Conservation (phyloP, 2,888 invertebrate species). For the Tribolium freemani region DNA sequence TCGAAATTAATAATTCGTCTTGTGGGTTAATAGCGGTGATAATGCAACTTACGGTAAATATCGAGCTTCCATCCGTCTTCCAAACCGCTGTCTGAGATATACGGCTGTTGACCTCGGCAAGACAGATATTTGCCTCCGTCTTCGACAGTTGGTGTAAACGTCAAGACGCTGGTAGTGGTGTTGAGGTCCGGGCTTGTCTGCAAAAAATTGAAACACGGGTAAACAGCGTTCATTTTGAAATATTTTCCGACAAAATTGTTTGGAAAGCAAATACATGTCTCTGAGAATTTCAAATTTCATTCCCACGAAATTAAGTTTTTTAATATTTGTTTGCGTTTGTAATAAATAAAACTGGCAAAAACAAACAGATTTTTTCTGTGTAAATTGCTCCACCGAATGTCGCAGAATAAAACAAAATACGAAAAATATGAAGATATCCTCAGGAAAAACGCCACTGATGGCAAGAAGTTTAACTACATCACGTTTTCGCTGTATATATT, state of each 20-base stretch:
- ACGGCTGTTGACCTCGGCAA: conserved; percentile 84
- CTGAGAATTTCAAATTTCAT: too few species aligned
- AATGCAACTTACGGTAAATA: conserved; percentile 83
- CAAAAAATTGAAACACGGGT: conserved; percentile 45
- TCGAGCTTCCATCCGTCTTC: conserved; percentile 87
- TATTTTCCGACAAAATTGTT: too few species aligned
- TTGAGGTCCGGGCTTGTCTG: conserved; percentile 80
- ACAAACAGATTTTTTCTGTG: not conserved
- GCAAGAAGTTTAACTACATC: conserved; percentile 51
- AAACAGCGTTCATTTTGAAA: too few species aligned
- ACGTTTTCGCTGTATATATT: conserved; percentile 51
- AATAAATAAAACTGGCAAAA: too few species aligned
- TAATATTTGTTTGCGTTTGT: too few species aligned
- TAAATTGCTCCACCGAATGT: conserved; percentile 11
- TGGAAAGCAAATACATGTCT: too few species aligned
- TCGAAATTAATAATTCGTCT: not conserved
- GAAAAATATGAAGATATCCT: conserved; percentile 45
- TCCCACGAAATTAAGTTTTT: too few species aligned
- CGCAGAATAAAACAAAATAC: conserved; percentile 24
- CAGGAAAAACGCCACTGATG: conserved; percentile 46
- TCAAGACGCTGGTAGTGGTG: conserved; percentile 82
- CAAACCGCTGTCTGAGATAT: conserved; percentile 80
- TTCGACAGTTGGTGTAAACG: conserved; percentile 83
- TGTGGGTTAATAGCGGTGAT: conserved; percentile 9
- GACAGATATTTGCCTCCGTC: conserved; percentile 84